phyloP scores from a whole-genome alignment of 92 coral and sea anemone genomes.

The Ricordea florida region DNA sequence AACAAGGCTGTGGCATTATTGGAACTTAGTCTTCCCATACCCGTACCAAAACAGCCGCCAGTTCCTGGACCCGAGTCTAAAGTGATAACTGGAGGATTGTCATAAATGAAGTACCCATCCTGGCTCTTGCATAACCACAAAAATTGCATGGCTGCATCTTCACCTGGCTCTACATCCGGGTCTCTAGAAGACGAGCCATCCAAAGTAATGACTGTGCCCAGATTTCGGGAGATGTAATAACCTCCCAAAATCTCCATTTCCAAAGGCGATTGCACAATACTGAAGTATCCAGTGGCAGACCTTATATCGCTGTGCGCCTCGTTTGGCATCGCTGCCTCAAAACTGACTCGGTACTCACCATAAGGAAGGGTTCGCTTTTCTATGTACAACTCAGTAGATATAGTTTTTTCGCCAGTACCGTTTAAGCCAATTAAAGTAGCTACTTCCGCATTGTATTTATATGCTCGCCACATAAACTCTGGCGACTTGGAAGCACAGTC shows the following conservation, averaged over 20 bases:
- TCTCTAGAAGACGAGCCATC: too few relatives aligned
- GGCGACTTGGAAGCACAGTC: background rate
- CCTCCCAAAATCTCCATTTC: too few relatives aligned
- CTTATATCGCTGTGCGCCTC: too few relatives aligned
- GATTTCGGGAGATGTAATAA: too few relatives aligned
- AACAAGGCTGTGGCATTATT: slow-evolving; percentile 5
- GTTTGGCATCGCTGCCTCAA: background rate
- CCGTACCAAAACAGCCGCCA: slow-evolving; percentile 80
- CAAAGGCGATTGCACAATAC: too few relatives aligned
- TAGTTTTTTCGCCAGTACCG: background rate
- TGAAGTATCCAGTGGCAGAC: too few relatives aligned
- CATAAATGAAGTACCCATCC: too few relatives aligned
- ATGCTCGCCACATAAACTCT: background rate
- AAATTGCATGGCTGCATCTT: too few relatives aligned
- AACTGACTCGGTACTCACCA: background rate
- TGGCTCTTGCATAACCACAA: too few relatives aligned
- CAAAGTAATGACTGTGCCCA: too few relatives aligned
- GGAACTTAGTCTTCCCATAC: slow-evolving; percentile 48
- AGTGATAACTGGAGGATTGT: slow-evolving; percentile 25
- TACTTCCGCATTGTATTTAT: too few relatives aligned
- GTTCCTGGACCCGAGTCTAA: background rate
- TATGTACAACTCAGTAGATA: background rate
- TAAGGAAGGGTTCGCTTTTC: background rate
- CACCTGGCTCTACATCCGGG: too few relatives aligned
- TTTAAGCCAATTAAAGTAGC: background rate